Evolutionary conservation across 1,140 invertebrate genomes (phyloP), one percentile per base, ranked within the genome.

Genomic region (Trichonephila clavipes): DNA sequence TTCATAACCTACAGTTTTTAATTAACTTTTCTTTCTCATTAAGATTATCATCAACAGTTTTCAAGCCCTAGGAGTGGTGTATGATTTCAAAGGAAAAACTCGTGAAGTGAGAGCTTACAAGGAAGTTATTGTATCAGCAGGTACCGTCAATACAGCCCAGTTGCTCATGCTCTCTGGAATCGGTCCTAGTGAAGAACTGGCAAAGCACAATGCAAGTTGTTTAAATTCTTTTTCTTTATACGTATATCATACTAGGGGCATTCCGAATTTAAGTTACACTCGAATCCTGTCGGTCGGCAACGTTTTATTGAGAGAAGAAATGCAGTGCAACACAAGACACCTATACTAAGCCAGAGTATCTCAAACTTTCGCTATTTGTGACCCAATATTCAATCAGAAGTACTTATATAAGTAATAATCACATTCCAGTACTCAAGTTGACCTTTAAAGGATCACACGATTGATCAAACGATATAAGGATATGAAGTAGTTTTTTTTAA

Each of bases 161-260:
- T 62, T 96, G 14, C 91, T 96, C 14, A 95, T 96, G 95, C 77
- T 96, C 5, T 96, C 96, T 85, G 96, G 95, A n/a, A 94, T 96
- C 44, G 96, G 96, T 21, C 95, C 96, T 12, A 94, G 51, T 19
- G 92, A 94, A 8, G 96, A 96, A 90, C 64, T 96, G 51, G 40
- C 89, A 61, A 64, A 95, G 64, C 69, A 85, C 19, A 81, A 90
- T 5, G 88, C 81, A 34, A 61, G n/a, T 72, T 10, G 1, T 77
- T 59, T 3, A 83, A 7, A n/a, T 66, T 66, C 0, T 21, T 19
- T 19, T 66, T 8, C 4, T 10, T 19, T 2, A 66, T 66, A 8
- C 6, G 21, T 16, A 61, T 2, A 61, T 28, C 1, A 61, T 10
- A 0, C 64, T 7, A 28, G 28, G 28, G 28, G 28, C 28, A 28